Base-by-base conservation (phyloP, 2,113 vertebrate species). In the Trichomycterus rosablanca region DNA sequence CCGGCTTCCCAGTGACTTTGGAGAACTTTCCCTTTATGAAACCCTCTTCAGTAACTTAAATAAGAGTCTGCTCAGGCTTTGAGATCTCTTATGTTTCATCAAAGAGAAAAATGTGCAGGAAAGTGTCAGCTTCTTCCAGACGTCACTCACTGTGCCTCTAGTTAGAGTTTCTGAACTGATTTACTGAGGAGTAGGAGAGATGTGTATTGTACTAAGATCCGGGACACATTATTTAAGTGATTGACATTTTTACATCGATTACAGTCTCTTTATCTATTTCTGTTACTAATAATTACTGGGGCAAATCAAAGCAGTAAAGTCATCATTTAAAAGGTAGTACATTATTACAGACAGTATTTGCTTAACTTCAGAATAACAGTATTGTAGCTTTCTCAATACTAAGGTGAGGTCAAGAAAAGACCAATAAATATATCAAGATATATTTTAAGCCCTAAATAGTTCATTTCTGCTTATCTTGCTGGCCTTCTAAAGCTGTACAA, bases 41-140 rank as follows among this genome's bases (percentile, higher is more conserved):
- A 69, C 70, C 70, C 58, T 72, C 51, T 45, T 79, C 79, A 64
- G 67, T 54, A 70, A 66, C 72, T 83, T 83, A 75, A 82, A 77
- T 72, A 73, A 61, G 67, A 67, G 72, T 60, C 68, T 75, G 77
- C 73, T 72, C 75, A 77, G 77, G 75, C 80, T 80, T 79, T 72
- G 68, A 76, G 64, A 80, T 67, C 73, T 77, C 78, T 76, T 81
- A 78, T 79, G 78, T 83, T 76, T 78, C 79, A 77, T 84, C 78
- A 82, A 80, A 84, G 54, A 45, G 42, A n/a, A 39, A 55, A 26
- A 35, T 60, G 49, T 55, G 43, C 44, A 19, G 50, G 26, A 53
- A 49, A 55, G 46, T 52, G 62, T 66, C 52, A 43, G 19, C 49
- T 15, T 26, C 9, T 10, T 55, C 28, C 28, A n/a, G 37, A 18